phyloP scores from a whole-genome alignment of 2,113 vertebrate species.

The Psephotus haematonotus region DNA sequence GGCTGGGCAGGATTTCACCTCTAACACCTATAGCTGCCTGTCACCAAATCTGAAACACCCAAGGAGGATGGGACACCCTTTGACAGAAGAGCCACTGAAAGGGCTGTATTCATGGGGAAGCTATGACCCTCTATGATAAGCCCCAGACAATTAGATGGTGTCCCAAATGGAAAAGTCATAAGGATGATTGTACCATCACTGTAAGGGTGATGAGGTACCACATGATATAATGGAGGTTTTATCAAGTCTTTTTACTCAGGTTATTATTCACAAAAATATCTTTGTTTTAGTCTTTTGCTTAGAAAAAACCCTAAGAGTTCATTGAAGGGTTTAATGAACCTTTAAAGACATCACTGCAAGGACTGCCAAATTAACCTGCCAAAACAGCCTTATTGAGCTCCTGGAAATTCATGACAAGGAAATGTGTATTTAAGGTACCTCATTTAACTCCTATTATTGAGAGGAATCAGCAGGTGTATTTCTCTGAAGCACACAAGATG shows the following conservation, averaged over 20 bases:
- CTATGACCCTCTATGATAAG: not conserved
- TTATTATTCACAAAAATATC: not conserved
- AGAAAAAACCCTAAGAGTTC: not conserved
- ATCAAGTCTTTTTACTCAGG: not conserved
- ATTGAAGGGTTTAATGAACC: not conserved
- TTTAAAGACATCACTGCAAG: not conserved
- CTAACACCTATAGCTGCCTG: not conserved
- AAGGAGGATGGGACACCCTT: not conserved
- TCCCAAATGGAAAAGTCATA: not conserved
- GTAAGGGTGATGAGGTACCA: not conserved
- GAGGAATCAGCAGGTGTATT: slow-evolving; percentile 37
- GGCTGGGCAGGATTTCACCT: not conserved
- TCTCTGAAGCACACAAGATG: not conserved
- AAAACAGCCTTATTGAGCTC: slow-evolving; percentile 6
- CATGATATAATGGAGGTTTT: not conserved
- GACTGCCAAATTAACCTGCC: slow-evolving; percentile 32
- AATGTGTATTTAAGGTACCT: not conserved
- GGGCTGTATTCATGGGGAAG: not conserved
- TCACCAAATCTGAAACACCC: not conserved
- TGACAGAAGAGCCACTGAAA: not conserved
- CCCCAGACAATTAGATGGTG: not conserved
- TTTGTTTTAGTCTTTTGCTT: not conserved
- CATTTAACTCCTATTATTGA: not conserved
- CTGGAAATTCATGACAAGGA: slow-evolving; percentile 2
- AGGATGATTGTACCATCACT: not conserved